These are phyloP conservation scores for Cabera pusaria DNA, from an alignment of 2,888 invertebrate genomes.

Conservation along the genomic window DNA sequence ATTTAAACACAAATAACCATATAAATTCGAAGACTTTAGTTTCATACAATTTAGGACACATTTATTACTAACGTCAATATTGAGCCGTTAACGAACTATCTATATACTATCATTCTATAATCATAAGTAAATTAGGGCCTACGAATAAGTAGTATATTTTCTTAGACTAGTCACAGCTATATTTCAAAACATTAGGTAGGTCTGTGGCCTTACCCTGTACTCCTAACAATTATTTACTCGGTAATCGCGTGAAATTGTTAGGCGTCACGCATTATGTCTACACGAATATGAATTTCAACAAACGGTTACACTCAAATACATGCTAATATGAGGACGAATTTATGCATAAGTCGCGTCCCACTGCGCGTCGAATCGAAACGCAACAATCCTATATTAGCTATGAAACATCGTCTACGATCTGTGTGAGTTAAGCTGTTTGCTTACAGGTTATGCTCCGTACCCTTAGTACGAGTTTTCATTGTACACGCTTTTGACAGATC, in stretches of 20 bases:
- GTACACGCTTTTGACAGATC: too few relatives aligned
- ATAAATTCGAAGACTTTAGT: constrained; percentile 13
- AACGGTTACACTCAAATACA: constrained; percentile 10
- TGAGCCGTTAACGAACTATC: constrained; percentile 26
- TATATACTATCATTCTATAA: constrained; percentile 3
- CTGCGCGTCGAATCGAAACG: too few relatives aligned
- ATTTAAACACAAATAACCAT: constrained; percentile 16
- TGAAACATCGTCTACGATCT: too few relatives aligned
- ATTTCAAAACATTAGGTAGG: constrained; percentile 31
- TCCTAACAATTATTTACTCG: constrained; percentile 18
- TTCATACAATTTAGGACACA: constrained; percentile 11
- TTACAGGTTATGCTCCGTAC: too few relatives aligned
- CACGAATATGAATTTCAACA: constrained; percentile 13
- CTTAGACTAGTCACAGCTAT: constrained; percentile 43
- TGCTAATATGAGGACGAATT: constrained; percentile 21
- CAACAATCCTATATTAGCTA: too few relatives aligned
- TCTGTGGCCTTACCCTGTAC: constrained; percentile 38
- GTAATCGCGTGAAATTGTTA: constrained; percentile 20
- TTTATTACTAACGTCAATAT: constrained; percentile 18
- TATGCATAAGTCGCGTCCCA: too few relatives aligned
- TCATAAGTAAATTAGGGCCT: constrained; percentile 29
- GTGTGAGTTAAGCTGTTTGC: too few relatives aligned
- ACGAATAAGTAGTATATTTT: constrained; percentile 18
- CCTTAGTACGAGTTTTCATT: too few relatives aligned
- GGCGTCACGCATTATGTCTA: constrained; percentile 21